Base-by-base conservation (phyloP, 2,113 vertebrate genomes). In the Bos javanicus region DNA sequence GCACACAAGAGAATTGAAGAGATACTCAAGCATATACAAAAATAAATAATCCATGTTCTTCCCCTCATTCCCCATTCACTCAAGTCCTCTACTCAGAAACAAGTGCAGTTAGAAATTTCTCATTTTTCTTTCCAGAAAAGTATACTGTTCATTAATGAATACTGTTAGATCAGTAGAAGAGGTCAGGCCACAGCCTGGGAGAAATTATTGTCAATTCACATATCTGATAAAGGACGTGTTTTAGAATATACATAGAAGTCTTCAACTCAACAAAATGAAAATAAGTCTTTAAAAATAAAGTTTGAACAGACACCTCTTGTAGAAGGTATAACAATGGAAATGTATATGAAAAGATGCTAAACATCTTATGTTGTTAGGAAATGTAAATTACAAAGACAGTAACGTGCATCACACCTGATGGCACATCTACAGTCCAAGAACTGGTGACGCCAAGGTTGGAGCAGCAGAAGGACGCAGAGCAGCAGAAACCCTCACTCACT, bases 401-500 rank as follows among this genome's bases (percentile, higher is more conserved):
- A 74, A 19, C 50, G 8, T 10, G 13, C 43, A 78, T 78, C 43
- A 78, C 25, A 78, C 25, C 43, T 8, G 25, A 8, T 15, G 43
- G 74, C 4, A 78, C 6, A 48, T 2, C 2, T 33, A 1, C 25
- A 50, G 4, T 11, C 28, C 46, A 80, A 17, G 46, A 80, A 50
- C 28, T 19, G 46, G 46, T 30, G 7, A 78, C 1, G 23, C 46
- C 28, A 3, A 33, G 28, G 9, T 0, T 71, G 64, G 33, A n/a
- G 62, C 16, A 67, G 33, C 62, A 67, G 33, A 10, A n/a, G 62
- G 33, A 67, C 0, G 7, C 0, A 1, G 7, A 0, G 43, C 76
- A 28, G 25, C 43, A 17, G 43, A 80, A 48, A 15, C 74, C 76
- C 76, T 48, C 14, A 16, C 43, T 48, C 43, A 48, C 26, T 0